Evolutionary conservation across 2,113 vertebrate genomes (phyloP).

Genomic region (Tetrao urogallus): DNA sequence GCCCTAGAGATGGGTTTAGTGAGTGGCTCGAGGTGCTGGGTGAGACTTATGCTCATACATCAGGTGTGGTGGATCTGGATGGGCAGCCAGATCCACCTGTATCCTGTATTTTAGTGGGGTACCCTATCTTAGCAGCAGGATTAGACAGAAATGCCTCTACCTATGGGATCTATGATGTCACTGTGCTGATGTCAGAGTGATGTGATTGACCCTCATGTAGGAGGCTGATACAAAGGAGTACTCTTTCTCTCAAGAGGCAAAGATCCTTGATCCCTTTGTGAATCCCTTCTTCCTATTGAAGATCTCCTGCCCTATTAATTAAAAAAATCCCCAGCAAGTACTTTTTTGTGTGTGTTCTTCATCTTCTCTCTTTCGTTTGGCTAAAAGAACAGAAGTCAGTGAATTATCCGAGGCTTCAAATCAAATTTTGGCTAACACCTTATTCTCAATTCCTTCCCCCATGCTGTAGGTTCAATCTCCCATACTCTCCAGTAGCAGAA

Average conservation of each 20-base stretch:
- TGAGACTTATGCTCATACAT: neutral
- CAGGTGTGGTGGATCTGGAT: neutral
- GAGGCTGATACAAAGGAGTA: neutral
- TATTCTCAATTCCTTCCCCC: too few species aligned
- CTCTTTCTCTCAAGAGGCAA: neutral
- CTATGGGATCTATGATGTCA: neutral
- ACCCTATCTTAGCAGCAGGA: neutral
- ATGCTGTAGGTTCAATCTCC: too few species aligned
- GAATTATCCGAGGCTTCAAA: too few species aligned
- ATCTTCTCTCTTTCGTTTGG: too few species aligned
- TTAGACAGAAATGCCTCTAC: accelerated
- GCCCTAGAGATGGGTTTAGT: neutral
- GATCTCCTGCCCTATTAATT: neutral
- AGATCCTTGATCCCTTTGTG: neutral
- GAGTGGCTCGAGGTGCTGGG: neutral
- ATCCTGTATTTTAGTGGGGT: too few species aligned
- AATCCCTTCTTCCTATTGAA: neutral
- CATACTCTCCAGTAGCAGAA: too few species aligned
- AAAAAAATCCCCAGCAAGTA: neutral
- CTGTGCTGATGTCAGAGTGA: neutral
- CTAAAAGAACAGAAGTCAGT: too few species aligned
- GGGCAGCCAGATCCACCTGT: neutral
- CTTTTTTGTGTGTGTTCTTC: neutral
- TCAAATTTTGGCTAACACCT: too few species aligned
- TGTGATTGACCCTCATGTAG: accelerated